Conservation (phyloP, 2,888 invertebrate species). For the Polymixis lichenea region DNA sequence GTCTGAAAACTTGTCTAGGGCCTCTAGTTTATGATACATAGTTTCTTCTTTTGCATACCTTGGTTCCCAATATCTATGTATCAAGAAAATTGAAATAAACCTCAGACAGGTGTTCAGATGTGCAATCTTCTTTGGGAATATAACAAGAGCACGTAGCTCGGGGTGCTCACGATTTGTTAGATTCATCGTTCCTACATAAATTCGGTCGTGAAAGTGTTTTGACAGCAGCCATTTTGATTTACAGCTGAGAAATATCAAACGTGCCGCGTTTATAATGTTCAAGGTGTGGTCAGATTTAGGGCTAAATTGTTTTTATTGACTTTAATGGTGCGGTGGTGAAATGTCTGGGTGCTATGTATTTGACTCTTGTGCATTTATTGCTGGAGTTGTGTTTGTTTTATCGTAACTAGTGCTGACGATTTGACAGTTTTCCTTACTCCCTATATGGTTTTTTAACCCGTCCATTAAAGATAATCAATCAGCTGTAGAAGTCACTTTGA, state of each 20-base stretch:
- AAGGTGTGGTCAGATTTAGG: constrained; percentile 28
- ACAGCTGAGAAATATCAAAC: constrained; percentile 49
- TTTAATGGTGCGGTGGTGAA: background rate
- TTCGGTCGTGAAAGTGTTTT: constrained; percentile 65
- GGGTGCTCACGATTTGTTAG: constrained; percentile 67
- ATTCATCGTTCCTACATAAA: constrained; percentile 66
- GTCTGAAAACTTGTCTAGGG: too few species aligned
- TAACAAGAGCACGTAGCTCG: constrained; percentile 60
- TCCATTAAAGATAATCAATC: too few species aligned
- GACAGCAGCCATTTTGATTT: constrained; percentile 62
- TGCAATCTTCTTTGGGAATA: constrained; percentile 51
- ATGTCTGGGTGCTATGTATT: background rate
- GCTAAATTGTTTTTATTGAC: constrained; percentile 26
- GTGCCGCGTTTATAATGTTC: constrained; percentile 32
- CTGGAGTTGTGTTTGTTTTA: background rate
- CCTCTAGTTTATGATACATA: background rate
- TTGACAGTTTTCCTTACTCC: background rate
- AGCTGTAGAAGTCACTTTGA: too few species aligned
- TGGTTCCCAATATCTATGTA: constrained; percentile 20
- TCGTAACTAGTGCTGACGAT: too few species aligned
- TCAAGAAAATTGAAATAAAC: constrained; percentile 57
- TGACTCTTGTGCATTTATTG: background rate
- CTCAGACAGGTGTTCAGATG: constrained; percentile 56
- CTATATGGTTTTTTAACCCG: too few species aligned
- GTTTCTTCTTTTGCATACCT: background rate